These are phyloP conservation scores for Lysandra bellargus DNA, from an alignment of 2,888 invertebrate species.

Conservation along the genomic window DNA sequence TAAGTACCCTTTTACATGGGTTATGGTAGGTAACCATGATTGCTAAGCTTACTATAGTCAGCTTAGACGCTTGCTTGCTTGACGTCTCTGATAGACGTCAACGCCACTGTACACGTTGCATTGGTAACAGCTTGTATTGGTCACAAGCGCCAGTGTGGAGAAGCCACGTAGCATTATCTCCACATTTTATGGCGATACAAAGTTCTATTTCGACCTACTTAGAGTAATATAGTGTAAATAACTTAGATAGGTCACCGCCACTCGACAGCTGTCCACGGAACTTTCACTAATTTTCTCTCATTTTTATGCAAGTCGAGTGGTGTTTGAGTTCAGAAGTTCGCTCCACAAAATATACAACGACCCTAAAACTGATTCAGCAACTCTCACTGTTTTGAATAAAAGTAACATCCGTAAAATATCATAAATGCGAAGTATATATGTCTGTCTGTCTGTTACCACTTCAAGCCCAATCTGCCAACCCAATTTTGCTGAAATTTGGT, in stretches of 20 bases:
- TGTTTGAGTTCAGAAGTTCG: constrained; percentile 47
- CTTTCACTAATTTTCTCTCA: constrained; percentile 45
- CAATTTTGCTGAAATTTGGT: too few relatives aligned
- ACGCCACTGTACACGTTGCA: neutral
- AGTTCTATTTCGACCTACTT: constrained; percentile 2
- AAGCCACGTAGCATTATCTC: neutral
- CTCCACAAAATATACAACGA: constrained; percentile 29
- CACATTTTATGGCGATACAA: neutral
- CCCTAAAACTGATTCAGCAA: constrained; percentile 4
- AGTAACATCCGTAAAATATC: neutral
- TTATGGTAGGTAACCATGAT: too few relatives aligned
- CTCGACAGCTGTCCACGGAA: constrained; percentile 21
- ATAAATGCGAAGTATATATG: too few relatives aligned
- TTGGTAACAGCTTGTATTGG: neutral
- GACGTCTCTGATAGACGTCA: too few relatives aligned
- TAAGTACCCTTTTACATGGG: too few relatives aligned
- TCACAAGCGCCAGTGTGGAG: neutral
- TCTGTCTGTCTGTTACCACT: too few relatives aligned
- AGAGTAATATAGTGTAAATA: neutral
- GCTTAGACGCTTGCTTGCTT: too few relatives aligned
- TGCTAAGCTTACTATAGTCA: too few relatives aligned
- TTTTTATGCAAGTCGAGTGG: constrained; percentile 47
- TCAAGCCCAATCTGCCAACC: too few relatives aligned
- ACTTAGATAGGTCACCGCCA: constrained; percentile 15
- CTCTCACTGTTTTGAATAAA: constrained; percentile 8